Evolutionary conservation across 2,888 invertebrate genomes (phyloP).

Genomic region (Diplazon laetatorius): DNA sequence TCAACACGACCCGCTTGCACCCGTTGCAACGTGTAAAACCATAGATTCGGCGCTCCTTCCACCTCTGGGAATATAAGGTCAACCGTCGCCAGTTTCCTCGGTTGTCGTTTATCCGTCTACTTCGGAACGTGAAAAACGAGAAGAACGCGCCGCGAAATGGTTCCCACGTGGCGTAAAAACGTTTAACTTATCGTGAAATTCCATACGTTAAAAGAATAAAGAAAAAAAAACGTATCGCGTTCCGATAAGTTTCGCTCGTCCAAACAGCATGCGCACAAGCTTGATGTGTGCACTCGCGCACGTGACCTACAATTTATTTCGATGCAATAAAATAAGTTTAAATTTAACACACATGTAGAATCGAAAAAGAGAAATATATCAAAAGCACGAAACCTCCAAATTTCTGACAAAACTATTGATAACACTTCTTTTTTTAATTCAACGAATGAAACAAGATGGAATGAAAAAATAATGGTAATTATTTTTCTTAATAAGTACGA

Average conservation of each 20-base stretch:
- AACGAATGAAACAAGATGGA: no score
- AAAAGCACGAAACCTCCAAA: no score
- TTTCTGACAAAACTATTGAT: no score
- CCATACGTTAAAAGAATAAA: no score
- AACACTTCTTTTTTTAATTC: no score
- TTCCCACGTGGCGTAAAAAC: conserved; percentile 37
- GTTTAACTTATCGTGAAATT: conserved; percentile 48
- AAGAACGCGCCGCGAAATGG: conserved; percentile 26
- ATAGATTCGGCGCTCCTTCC: conserved; percentile 19
- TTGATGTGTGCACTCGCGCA: no score
- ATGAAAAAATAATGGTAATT: no score
- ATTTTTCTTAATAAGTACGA: no score
- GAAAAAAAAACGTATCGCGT: conserved; percentile 12
- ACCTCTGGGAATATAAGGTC: conserved; percentile 1
- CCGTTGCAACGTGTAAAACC: conserved; percentile 33
- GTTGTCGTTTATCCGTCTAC: conserved; percentile 13
- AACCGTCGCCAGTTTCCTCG: no score
- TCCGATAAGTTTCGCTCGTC: conserved; percentile 8
- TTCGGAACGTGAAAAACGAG: conserved; percentile 24
- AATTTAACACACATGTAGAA: no score
- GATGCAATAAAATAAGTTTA: background rate
- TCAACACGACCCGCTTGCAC: conserved; percentile 28
- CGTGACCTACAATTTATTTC: background rate
- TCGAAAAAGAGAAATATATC: no score
- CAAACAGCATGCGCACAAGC: background rate